Conservation (phyloP, 2,797 vertebrate species). For the Meda fulgida region DNA sequence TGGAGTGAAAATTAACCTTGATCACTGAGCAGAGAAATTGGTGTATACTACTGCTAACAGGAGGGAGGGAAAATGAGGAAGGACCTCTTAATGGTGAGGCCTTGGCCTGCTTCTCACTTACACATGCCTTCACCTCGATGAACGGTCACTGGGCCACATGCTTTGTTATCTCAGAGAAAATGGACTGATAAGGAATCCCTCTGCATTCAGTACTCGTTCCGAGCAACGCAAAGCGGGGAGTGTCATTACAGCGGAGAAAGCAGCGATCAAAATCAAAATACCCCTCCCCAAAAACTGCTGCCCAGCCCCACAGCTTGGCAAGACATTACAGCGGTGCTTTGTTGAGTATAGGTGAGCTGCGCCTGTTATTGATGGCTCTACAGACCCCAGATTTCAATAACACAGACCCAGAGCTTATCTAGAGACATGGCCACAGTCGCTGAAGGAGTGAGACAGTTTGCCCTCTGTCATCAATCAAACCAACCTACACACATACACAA, state of each 20-base stretch:
- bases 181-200: slow-evolving; percentile 79
- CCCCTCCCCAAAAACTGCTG: slow-evolving; percentile 42
- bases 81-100: slow-evolving; percentile 45
- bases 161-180: slow-evolving; percentile 81
- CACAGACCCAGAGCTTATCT: slow-evolving; percentile 65
- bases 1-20: not conserved
- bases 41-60: not conserved
- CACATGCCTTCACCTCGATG: slow-evolving; percentile 56
- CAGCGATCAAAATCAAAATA: slow-evolving; percentile 68
- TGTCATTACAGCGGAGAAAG: slow-evolving; percentile 70
- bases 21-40: not conserved
- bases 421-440: slow-evolving; percentile 60
- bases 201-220: slow-evolving; percentile 68
- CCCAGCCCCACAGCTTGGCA: slow-evolving; percentile 63
- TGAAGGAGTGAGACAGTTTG: slow-evolving; percentile 59
- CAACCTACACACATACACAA: slow-evolving; percentile 43
- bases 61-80: slow-evolving; percentile 32
- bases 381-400: slow-evolving; percentile 71
- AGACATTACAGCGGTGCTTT: slow-evolving; percentile 62
- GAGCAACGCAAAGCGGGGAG: slow-evolving; percentile 59
- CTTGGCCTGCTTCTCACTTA: slow-evolving; percentile 53
- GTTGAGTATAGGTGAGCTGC: slow-evolving; percentile 54
- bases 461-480: slow-evolving; percentile 64
- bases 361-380: slow-evolving; percentile 70
- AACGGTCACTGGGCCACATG: slow-evolving; percentile 66